Base-by-base conservation (phyloP, 2,888 invertebrate species). In the Dexiosoma caninum region DNA sequence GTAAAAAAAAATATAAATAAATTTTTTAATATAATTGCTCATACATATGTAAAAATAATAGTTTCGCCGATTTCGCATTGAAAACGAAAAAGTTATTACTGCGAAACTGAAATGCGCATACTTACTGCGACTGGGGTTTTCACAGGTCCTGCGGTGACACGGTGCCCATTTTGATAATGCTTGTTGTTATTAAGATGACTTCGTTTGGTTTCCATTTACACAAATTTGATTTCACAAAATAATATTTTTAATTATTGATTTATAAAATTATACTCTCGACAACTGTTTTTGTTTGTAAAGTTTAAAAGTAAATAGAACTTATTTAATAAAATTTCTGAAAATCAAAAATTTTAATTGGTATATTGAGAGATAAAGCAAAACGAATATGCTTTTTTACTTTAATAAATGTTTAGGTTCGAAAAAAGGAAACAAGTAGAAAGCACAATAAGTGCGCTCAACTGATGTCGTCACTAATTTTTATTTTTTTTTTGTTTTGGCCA, bases 201-300 rank as follows among this genome's bases (percentile, higher is more conserved):
- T n/a, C 81, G 82, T 77, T 82, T 83, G n/a, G 79, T 42, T 81
- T 84, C 84, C 84, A 84, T 84, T 81, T 16, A 27, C 27, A 27
- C 6, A 59, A 37, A 32, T 16, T 12, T 30, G 23, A 40, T 49
- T 59, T 71, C 21, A 23, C 8, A 2, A 27, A 60, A 12, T 14
- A 14, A 42, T 16, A 14, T 37, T n/a, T 7, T 19, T 62, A 8
- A 19, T 9, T 44, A 35, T 21, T 2, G 10, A 7, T 35, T 32
- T 69, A 44, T 72, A 62, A 76, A 67, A 60, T 42, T 62, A 42
- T 59, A 60, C 14, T 62, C 30, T 30, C 1, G n/a, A 42, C 6
- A n/a, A 71, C n/a, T 37, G 3, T 35, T 49, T 67, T 19, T 30
- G 9, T 46, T 57, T 42, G 2, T 7, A n/a, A 21, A 49, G 6